Conservation (phyloP, 2,888 invertebrate genomes). For the Aricia artaxerxes region DNA sequence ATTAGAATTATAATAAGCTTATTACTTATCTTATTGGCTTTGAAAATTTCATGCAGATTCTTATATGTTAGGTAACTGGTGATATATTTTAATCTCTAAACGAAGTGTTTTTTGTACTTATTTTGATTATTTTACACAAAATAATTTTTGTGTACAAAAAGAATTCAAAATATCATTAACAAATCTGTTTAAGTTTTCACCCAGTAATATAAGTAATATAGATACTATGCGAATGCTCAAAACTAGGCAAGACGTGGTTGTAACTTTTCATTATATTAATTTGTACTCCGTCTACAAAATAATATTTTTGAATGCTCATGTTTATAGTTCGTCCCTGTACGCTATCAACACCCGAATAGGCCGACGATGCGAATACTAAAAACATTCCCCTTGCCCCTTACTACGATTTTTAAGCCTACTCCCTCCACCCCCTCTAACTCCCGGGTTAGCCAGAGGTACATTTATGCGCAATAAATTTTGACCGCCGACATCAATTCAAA, state of each 20-base stretch:
- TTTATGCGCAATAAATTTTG: slow-evolving; percentile 81
- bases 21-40: too few species aligned
- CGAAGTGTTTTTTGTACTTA: too few species aligned
- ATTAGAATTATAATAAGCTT: too few species aligned
- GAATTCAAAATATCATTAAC: too few species aligned
- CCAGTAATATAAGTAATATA: too few species aligned
- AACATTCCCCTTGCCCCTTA: slow-evolving; percentile 75
- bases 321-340: slow-evolving; percentile 54
- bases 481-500: slow-evolving; percentile 67
- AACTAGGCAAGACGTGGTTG: not conserved
- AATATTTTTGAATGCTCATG: slow-evolving; percentile 30
- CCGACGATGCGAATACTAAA: slow-evolving; percentile 77
- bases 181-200: too few species aligned
- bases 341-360: slow-evolving; percentile 79
- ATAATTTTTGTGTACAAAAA: too few species aligned
- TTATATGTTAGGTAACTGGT: too few species aligned
- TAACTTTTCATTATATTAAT: not conserved
- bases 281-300: not conserved
- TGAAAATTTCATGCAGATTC: too few species aligned
- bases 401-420: slow-evolving; percentile 79
- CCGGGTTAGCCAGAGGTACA: slow-evolving; percentile 80
- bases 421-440: slow-evolving; percentile 71
- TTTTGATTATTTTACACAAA: too few species aligned
- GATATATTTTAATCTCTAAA: too few species aligned
- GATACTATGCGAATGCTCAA: too few species aligned